Evolutionary conservation across 2,888 invertebrate species (phyloP).

Genomic region (Caenorhabditis sp.): DNA sequence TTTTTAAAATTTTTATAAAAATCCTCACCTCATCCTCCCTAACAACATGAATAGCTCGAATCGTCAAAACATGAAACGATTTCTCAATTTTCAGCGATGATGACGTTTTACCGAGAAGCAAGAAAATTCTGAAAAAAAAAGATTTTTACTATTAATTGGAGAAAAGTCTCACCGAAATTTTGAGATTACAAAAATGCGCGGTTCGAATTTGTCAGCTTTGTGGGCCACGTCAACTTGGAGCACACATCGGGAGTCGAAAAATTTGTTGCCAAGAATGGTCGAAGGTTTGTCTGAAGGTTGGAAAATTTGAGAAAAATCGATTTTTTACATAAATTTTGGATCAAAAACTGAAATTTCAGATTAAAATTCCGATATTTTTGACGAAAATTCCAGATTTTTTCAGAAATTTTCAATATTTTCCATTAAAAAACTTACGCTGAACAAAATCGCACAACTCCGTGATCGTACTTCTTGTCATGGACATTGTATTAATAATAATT

Average conservation of each 20-base stretch:
- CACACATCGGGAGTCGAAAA: constrained; percentile 65
- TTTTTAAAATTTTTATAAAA: too few species aligned
- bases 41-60: constrained; percentile 53
- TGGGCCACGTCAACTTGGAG: constrained; percentile 45
- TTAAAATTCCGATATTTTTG: background rate
- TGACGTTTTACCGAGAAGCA: constrained; percentile 62
- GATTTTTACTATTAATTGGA: too few species aligned
- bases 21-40: constrained; percentile 52
- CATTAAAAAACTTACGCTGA: constrained; percentile 51
- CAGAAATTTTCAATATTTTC: background rate
- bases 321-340: background rate
- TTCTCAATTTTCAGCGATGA: constrained; percentile 62
- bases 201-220: constrained; percentile 59
- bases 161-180: too few species aligned
- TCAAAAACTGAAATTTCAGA: background rate
- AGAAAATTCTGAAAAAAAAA: too few species aligned
- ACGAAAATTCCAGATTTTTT: background rate
- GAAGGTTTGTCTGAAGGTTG: constrained; percentile 65
- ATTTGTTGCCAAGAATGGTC: constrained; percentile 65
- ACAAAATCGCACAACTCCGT: constrained; percentile 64
- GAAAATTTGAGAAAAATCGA: constrained; percentile 18
- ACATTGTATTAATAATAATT: too few species aligned
- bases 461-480: constrained; percentile 60
- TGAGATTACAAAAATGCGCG: constrained; percentile 61
- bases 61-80: constrained; percentile 62